These are phyloP conservation scores for Oreonectes daqikongensis DNA, from an alignment of 2,797 vertebrate species.

Conservation along the genomic window DNA sequence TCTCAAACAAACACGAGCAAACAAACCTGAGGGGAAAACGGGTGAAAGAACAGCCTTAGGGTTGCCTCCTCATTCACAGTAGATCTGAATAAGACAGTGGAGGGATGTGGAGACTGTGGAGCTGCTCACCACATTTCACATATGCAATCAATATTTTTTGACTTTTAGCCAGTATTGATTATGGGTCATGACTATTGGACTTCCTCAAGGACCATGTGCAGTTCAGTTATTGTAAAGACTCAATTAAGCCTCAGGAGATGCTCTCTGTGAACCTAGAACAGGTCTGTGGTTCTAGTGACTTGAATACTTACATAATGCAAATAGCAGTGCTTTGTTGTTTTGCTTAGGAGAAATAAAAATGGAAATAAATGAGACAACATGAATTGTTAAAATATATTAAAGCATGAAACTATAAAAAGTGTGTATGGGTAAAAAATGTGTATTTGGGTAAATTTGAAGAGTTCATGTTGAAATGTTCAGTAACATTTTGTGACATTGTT, in stretches of 20 bases:
- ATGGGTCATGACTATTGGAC: neutral
- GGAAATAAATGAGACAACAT: no score
- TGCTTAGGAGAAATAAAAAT: no score
- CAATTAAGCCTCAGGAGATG: neutral
- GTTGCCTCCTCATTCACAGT: neutral
- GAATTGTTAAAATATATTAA: no score
- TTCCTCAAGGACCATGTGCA: conserved; percentile 2
- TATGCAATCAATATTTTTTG: conserved; percentile 16
- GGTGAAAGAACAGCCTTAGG: neutral
- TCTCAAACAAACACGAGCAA: neutral
- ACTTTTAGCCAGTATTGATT: conserved; percentile 24
- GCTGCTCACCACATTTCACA: neutral
- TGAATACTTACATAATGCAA: neutral
- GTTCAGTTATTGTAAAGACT: neutral
- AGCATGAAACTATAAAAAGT: no score
- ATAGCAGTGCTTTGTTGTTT: no score
- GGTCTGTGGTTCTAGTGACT: neutral
- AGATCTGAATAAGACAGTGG: neutral
- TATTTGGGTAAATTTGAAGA: no score
- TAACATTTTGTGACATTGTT: no score
- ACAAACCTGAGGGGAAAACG: conserved; percentile 9
- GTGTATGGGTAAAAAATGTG: no score
- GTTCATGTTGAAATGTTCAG: no score
- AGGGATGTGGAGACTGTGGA: neutral
- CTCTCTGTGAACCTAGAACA: neutral